Evolutionary conservation across 2,888 invertebrate genomes (phyloP).

Genomic region (Stegana nigrithorax): DNA sequence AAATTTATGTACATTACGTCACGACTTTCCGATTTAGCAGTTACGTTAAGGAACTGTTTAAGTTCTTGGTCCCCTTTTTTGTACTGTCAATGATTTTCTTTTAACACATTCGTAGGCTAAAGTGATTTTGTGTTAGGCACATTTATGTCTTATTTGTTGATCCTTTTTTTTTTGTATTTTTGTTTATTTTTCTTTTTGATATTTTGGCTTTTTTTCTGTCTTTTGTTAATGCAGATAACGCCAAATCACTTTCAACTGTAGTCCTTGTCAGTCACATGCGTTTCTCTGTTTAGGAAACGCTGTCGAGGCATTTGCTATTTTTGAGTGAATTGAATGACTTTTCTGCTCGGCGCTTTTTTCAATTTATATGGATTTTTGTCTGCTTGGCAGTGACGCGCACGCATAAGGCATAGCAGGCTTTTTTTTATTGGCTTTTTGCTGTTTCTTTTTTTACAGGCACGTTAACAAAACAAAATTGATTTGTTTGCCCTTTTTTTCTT

Average conservation of each 20-base stretch:
- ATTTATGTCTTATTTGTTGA: constrained; percentile 13
- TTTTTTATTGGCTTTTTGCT: no score
- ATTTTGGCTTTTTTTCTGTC: background rate
- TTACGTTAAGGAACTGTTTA: no score
- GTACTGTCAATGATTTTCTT: no score
- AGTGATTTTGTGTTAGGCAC: background rate
- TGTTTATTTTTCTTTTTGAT: no score
- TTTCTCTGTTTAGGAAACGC: background rate
- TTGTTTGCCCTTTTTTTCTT: constrained; percentile 44
- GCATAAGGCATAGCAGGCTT: constrained; percentile 43
- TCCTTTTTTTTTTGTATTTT: background rate
- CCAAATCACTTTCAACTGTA: background rate
- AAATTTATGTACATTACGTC: no score
- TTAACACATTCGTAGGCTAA: background rate
- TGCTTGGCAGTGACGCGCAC: constrained; percentile 15
- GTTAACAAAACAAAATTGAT: constrained; percentile 58
- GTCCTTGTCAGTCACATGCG: background rate
- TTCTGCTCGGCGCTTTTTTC: constrained; percentile 60
- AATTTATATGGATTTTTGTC: constrained; percentile 56
- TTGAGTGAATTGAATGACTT: constrained; percentile 62
- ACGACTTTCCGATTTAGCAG: no score
- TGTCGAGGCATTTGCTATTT: no score
- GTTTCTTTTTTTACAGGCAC: constrained; percentile 38
- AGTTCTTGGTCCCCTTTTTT: no score
- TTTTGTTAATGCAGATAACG: background rate